Evolutionary conservation across 2,888 invertebrate genomes (phyloP).

Genomic region (Leucophenga maculata): DNA sequence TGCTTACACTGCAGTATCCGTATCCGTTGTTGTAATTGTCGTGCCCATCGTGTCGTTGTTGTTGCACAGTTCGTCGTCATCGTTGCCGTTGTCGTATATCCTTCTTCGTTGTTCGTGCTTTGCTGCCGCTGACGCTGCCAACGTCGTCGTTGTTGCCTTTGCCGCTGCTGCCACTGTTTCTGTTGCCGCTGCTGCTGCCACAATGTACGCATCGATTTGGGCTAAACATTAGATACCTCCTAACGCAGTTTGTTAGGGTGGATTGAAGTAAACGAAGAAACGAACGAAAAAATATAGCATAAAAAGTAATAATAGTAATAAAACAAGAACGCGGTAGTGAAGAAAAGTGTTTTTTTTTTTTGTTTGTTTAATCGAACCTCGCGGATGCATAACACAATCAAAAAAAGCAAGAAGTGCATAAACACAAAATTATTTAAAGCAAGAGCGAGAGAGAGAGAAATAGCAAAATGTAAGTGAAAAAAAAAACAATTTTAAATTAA

Average conservation of each 20-base stretch:
- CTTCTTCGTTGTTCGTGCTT: constrained; percentile 38
- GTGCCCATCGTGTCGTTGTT: not conserved
- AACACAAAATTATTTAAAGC: constrained; percentile 26
- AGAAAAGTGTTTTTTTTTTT: not conserved
- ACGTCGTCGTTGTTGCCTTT: constrained; percentile 29
- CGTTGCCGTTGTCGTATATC: not conserved
- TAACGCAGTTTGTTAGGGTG: constrained; percentile 60
- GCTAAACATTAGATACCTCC: constrained; percentile 64
- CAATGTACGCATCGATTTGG: constrained; percentile 61
- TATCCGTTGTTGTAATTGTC: constrained; percentile 8
- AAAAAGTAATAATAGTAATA: constrained; percentile 50
- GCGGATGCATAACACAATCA: constrained; percentile 8
- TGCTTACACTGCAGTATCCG: too few species aligned
- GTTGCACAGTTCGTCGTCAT: not conserved
- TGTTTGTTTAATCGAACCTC: not conserved
- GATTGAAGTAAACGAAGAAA: constrained; percentile 30
- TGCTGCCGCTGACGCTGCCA: constrained; percentile 38
- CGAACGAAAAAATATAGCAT: constrained; percentile 36
- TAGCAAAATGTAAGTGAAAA: not conserved
- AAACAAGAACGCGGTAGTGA: constrained; percentile 5
- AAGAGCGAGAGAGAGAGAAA: not conserved
- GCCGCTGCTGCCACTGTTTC: constrained; percentile 42
- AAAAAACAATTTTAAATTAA: not conserved
- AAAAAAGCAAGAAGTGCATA: constrained; percentile 27
- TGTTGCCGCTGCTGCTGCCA: constrained; percentile 27